Evolutionary conservation across 2,797 vertebrate genomes (phyloP).

Genomic region (Catharus ustulatus): DNA sequence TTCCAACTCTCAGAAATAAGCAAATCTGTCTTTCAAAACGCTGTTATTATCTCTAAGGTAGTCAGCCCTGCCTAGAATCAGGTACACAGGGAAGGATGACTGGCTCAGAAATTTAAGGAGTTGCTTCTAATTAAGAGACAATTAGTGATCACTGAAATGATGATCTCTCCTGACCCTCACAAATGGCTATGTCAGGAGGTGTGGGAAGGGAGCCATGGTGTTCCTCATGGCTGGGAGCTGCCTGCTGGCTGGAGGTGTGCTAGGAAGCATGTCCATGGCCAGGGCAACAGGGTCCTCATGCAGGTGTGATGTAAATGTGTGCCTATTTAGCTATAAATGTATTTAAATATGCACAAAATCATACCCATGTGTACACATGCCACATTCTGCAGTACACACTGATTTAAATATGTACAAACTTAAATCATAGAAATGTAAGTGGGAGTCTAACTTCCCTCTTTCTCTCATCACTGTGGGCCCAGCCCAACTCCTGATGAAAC

Average conservation of each 20-base stretch:
- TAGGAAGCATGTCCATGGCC: neutral
- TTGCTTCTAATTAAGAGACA: neutral
- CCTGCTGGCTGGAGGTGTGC: fast-evolving
- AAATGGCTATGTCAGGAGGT: neutral
- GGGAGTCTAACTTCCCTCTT: neutral
- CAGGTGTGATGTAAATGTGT: neutral
- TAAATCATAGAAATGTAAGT: neutral
- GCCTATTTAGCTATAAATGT: neutral
- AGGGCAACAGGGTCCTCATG: fast-evolving
- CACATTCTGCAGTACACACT: neutral
- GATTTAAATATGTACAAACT: neutral
- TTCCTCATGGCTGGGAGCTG: neutral
- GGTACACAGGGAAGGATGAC: neutral
- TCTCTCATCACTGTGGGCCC: neutral
- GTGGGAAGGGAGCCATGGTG: neutral
- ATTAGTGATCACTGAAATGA: neutral
- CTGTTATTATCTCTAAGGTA: neutral
- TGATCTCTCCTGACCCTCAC: neutral
- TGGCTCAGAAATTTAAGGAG: neutral
- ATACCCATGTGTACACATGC: neutral
- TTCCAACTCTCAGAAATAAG: neutral
- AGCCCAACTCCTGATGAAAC: neutral
- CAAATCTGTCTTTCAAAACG: neutral
- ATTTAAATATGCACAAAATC: neutral
- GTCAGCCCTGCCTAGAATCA: neutral